Evolutionary conservation across 2,888 invertebrate species (phyloP).

Genomic region (Drosophila melanosoma): DNA sequence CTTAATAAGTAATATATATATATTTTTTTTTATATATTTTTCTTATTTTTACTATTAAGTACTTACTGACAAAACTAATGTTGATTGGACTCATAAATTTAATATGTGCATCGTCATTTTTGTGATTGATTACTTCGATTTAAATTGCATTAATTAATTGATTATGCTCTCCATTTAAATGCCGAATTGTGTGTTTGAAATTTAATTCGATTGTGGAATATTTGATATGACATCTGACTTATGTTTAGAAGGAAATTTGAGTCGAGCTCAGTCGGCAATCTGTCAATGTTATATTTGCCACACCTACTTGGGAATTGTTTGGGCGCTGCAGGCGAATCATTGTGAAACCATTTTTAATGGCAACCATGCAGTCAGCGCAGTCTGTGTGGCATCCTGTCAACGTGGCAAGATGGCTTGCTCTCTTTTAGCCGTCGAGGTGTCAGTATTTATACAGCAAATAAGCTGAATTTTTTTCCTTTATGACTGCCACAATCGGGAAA

Average conservation of each 20-base stretch:
- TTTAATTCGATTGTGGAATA: background rate
- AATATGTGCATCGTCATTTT: background rate
- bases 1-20: conserved; percentile 31
- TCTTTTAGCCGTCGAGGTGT: conserved; percentile 60
- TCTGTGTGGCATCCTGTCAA: conserved; percentile 27
- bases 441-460: conserved; percentile 77
- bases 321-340: conserved; percentile 44
- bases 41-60: conserved; percentile 61
- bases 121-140: conserved; percentile 55
- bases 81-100: conserved; percentile 22
- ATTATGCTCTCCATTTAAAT: conserved; percentile 36
- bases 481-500: conserved; percentile 64
- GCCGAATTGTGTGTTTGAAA: background rate
- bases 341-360: conserved; percentile 51
- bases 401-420: conserved; percentile 30
- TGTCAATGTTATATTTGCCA: conserved; percentile 32
- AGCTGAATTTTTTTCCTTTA: conserved; percentile 74
- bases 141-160: conserved; percentile 58
- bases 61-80: conserved; percentile 41
- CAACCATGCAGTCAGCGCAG: conserved; percentile 41
- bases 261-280: conserved; percentile 7
- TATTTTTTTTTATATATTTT: conserved; percentile 14
- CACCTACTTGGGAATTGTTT: conserved; percentile 29
- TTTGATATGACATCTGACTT: conserved; percentile 19
- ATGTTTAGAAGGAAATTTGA: conserved; percentile 35